A percentile compares a stretch with the other conserved stretches of the same genome.
phyloP scores from a whole-genome alignment of 2,113 vertebrate species.

The Polypterus senegalus region DNA sequence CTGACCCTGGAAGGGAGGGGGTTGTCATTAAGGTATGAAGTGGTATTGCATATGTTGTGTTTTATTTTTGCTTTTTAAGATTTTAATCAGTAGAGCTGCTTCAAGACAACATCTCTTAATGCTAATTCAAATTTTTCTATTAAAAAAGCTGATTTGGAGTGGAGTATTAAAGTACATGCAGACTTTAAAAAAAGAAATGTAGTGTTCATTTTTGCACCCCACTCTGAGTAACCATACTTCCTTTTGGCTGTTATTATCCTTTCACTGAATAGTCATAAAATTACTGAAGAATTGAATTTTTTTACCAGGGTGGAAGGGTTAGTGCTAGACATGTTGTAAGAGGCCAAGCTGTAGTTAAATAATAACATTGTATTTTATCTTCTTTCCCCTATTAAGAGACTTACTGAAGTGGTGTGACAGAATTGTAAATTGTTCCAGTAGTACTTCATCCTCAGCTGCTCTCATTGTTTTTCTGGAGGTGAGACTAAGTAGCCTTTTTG shows the following conservation, averaged over 20 bases:
- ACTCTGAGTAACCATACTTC: slow-evolving; percentile 7
- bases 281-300: slow-evolving; percentile 32
- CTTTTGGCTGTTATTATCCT: slow-evolving; percentile 30
- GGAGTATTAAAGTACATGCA: no score
- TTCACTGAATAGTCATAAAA: slow-evolving; percentile 26
- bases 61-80: neutral
- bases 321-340: slow-evolving; percentile 4
- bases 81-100: no score
- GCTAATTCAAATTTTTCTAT: no score
- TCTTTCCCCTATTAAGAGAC: slow-evolving; percentile 53
- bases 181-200: no score
- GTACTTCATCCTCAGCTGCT: slow-evolving; percentile 53
- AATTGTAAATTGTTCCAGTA: slow-evolving; percentile 69
- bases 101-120: no score
- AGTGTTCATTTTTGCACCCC: neutral
- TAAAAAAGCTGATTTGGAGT: no score
- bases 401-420: slow-evolving; percentile 91
- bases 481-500: slow-evolving; percentile 10
- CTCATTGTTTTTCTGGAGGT: slow-evolving; percentile 89
- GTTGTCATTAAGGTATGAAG: slow-evolving; percentile 69
- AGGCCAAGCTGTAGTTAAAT: slow-evolving; percentile 10
- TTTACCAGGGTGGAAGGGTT: neutral
- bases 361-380: slow-evolving; percentile 6
- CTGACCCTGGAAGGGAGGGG: slow-evolving; percentile 68
- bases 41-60: neutral